Evolutionary conservation across 1,140 invertebrate genomes (phyloP).

Genomic region (Tribolium madens): DNA sequence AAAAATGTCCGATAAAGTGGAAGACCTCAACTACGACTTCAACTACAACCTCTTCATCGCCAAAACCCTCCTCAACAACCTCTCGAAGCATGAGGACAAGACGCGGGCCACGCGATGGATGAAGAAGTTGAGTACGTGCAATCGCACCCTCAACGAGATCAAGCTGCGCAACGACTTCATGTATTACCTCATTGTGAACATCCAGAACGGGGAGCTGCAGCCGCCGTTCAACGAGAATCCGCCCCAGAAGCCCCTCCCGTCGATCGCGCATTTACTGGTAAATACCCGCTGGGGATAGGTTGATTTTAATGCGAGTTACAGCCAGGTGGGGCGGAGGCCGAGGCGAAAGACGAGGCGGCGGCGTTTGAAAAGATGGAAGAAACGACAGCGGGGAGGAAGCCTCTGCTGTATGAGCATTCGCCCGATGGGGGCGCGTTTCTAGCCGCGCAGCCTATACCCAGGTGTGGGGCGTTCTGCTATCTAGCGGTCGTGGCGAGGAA

Average conservation of each 20-base stretch:
- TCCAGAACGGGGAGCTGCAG: conserved; percentile 64
- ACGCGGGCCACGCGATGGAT: conserved; percentile 65
- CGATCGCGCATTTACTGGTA: conserved; percentile 65
- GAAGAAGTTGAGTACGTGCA: conserved; percentile 65
- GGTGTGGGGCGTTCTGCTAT: conserved; percentile 69
- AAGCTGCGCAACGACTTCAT: conserved; percentile 69
- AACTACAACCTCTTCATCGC: conserved; percentile 66
- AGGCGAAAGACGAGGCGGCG: conserved; percentile 54
- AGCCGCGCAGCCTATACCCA: conserved; percentile 67
- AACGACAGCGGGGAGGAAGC: conserved; percentile 51
- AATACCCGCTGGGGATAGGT: conserved; percentile 53
- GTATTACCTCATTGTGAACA: conserved; percentile 67
- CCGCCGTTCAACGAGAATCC: conserved; percentile 67
- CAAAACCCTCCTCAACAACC: conserved; percentile 64
- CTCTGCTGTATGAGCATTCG: conserved; percentile 66
- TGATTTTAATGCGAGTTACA: conserved; percentile 44
- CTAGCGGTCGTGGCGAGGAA: conserved; percentile 66
- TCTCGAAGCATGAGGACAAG: conserved; percentile 61
- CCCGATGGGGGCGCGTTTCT: conserved; percentile 70
- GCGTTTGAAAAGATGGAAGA: conserved; percentile 39
- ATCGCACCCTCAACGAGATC: conserved; percentile 66
- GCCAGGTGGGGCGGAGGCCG: conserved; percentile 58
- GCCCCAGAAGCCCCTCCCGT: conserved; percentile 62
- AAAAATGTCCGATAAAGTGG: conserved; percentile 60
- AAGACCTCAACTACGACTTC: conserved; percentile 66